Conservation (phyloP, 2,888 invertebrate genomes). For the Eupithecia centaureata region DNA sequence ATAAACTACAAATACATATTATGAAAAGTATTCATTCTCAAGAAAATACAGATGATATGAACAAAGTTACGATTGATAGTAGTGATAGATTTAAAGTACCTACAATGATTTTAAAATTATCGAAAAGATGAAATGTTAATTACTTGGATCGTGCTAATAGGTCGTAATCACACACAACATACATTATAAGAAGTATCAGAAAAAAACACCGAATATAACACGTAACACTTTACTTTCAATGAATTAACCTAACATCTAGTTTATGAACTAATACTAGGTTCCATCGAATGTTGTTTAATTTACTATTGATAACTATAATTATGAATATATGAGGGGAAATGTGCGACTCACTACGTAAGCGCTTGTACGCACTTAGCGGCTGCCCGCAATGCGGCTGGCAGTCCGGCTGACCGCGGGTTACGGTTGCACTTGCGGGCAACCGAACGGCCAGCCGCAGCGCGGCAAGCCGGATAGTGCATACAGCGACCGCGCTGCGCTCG, state of each 20-base stretch:
- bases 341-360: conserved; percentile 16
- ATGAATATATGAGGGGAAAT: not conserved
- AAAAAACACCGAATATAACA: conserved; percentile 21
- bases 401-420: no score
- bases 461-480: no score
- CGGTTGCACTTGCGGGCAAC: no score
- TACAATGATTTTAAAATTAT: not conserved
- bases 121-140: not conserved
- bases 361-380: no score
- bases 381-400: no score
- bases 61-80: conserved; percentile 37
- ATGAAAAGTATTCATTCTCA: conserved; percentile 25
- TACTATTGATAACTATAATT: conserved; percentile 10
- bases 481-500: no score
- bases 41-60: conserved; percentile 40
- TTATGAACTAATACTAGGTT: conserved; percentile 26
- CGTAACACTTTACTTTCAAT: conserved; percentile 27
- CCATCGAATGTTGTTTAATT: conserved; percentile 22
- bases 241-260: conserved; percentile 25
- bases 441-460: no score
- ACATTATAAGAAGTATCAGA: conserved; percentile 16
- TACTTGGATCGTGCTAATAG: conserved; percentile 19
- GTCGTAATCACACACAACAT: conserved; percentile 28
- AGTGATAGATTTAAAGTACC: no score
- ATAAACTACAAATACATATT: conserved; percentile 29